These are phyloP conservation scores for Anthonomus grandis DNA, from an alignment of 1,140 invertebrate genomes.

Conservation along the genomic window DNA sequence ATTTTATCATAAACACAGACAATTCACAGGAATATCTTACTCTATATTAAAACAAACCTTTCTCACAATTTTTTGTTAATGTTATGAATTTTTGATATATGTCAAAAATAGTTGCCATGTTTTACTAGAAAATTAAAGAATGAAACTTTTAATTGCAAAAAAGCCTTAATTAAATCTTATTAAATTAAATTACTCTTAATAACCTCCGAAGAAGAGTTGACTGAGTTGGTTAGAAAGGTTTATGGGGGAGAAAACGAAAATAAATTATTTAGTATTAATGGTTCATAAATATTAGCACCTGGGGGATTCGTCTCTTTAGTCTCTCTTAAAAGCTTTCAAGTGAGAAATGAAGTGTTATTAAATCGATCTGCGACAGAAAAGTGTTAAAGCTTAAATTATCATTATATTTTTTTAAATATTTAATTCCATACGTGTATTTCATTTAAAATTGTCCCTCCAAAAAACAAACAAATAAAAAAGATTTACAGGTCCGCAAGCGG, in stretches of 20 bases:
- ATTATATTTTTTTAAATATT: not conserved
- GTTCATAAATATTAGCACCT: not conserved
- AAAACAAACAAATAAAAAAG: not conserved
- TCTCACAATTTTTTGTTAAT: too few species aligned
- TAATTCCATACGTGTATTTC: not conserved
- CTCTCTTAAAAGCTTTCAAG: not conserved
- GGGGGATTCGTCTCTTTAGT: not conserved
- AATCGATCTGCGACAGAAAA: not conserved
- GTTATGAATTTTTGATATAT: too few species aligned
- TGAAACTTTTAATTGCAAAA: too few species aligned
- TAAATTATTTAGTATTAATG: slow-evolving; percentile 4
- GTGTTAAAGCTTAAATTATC: not conserved
- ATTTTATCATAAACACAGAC: too few species aligned
- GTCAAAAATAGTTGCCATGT: too few species aligned
- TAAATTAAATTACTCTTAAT: slow-evolving; percentile 19
- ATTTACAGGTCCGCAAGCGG: not conserved
- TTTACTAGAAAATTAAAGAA: too few species aligned
- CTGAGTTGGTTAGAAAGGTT: slow-evolving; percentile 1
- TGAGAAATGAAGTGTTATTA: not conserved
- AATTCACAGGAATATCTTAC: too few species aligned
- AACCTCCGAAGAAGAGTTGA: slow-evolving; percentile 6
- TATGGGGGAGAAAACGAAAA: not conserved
- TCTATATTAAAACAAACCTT: too few species aligned
- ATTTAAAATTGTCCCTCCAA: not conserved
- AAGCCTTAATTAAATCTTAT: slow-evolving; percentile 15